These are phyloP conservation scores for Musca vetustissima DNA, from an alignment of 1,140 invertebrate species.

Conservation along the genomic window DNA sequence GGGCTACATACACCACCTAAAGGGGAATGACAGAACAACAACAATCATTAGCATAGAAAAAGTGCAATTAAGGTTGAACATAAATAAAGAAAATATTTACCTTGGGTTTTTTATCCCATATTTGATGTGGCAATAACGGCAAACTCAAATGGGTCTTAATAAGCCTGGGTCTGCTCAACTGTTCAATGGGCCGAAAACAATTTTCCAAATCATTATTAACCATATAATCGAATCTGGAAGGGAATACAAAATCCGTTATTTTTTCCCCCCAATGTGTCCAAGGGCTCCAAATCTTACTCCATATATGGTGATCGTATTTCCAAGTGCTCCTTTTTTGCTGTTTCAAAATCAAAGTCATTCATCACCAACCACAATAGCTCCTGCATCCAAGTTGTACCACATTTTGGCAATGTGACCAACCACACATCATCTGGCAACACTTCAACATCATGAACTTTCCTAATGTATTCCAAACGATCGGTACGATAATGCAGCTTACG, in stretches of 20 bases:
- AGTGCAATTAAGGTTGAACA: too few species aligned
- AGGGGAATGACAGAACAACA: neutral
- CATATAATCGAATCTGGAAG: constrained; percentile 24
- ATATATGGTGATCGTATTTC: constrained; percentile 59
- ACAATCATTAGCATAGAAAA: too few species aligned
- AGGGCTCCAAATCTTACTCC: constrained; percentile 41
- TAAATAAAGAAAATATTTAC: neutral
- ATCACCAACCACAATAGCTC: constrained; percentile 66
- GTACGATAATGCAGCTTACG: neutral
- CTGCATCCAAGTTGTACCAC: constrained; percentile 67
- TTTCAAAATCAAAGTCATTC: constrained; percentile 59
- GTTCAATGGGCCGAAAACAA: constrained; percentile 10
- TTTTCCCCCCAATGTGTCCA: neutral
- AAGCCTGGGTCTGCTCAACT: constrained; percentile 56
- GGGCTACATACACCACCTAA: constrained; percentile 68
- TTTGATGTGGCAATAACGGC: constrained; percentile 60
- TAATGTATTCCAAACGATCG: neutral
- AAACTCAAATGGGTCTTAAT: constrained; percentile 69
- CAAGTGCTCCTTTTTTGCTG: constrained; percentile 60
- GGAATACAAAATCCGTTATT: neutral
- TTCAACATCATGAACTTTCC: constrained; percentile 28
- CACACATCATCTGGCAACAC: constrained; percentile 58
- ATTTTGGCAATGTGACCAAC: constrained; percentile 57
- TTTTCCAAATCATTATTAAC: constrained; percentile 17
- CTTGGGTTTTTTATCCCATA: constrained; percentile 60